Evolutionary conservation across 92 coral and sea anemone genomes (phyloP).

Genomic region (Micromussa lordhowensis): DNA sequence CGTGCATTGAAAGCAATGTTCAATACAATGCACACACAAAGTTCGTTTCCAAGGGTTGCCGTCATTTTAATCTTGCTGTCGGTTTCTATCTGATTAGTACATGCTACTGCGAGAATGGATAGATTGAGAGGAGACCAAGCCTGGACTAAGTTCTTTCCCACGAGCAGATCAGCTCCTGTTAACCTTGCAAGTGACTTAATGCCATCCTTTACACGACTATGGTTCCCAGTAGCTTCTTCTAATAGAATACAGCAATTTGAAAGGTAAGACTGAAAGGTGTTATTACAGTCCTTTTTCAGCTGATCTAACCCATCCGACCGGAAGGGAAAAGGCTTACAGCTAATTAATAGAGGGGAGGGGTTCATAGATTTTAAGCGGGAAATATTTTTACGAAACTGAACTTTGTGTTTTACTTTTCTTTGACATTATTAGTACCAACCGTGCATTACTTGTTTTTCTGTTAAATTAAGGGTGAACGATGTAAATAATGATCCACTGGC

Average conservation of each 20-base stretch:
- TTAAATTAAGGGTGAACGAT: background rate
- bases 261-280: background rate
- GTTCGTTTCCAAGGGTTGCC: background rate
- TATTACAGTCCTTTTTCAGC: too few relatives aligned
- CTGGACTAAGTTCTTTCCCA: background rate
- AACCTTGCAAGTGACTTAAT: constrained; percentile 22
- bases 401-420: background rate
- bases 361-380: too few relatives aligned
- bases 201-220: constrained; percentile 27
- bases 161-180: background rate
- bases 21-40: background rate
- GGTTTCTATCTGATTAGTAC: constrained; percentile 3
- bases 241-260: background rate
- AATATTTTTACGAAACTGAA: too few relatives aligned
- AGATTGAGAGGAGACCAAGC: background rate
- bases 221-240: background rate
- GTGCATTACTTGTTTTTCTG: background rate
- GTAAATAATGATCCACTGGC: background rate
- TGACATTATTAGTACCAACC: background rate
- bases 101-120: constrained; percentile 43
- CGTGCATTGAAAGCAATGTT: background rate
- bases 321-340: too few relatives aligned
- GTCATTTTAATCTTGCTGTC: background rate
- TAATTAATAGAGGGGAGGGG: too few relatives aligned
- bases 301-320: too few relatives aligned